phyloP scores from a whole-genome alignment of 2,797 vertebrate species.

The Pseudocheirus occidentalis region DNA sequence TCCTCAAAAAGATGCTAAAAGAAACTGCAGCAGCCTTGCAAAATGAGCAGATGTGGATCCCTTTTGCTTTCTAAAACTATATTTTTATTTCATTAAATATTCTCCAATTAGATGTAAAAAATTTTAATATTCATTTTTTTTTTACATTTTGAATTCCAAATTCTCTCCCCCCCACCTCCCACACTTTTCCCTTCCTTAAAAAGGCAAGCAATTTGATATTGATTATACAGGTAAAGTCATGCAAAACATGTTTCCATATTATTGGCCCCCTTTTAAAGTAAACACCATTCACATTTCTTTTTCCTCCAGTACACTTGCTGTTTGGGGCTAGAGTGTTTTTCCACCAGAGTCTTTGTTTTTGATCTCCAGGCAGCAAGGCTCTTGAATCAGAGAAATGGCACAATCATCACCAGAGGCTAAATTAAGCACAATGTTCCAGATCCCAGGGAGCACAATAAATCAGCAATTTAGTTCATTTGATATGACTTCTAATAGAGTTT shows the following conservation, averaged over 20 bases:
- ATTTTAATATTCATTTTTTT: background rate
- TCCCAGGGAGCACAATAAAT: background rate
- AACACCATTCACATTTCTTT: constrained; percentile 12
- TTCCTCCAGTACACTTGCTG: background rate
- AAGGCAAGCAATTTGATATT: background rate
- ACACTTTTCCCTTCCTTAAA: background rate
- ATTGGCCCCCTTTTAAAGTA: background rate
- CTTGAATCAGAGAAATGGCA: constrained; percentile 23
- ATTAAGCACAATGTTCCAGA: constrained; percentile 7
- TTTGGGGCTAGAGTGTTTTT: background rate
- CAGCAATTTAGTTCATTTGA: background rate
- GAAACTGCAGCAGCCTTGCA: background rate
- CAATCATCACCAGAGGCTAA: background rate
- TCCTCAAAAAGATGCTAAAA: background rate
- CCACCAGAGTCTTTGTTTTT: constrained; percentile 2
- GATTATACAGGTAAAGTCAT: background rate
- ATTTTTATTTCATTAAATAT: background rate
- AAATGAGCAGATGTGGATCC: background rate
- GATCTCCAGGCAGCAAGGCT: background rate
- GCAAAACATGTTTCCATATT: background rate
- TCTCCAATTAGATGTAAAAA: background rate
- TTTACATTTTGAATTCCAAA: background rate
- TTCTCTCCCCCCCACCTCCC: background rate
- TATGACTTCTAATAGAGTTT: background rate
- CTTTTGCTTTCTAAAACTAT: background rate